Conservation (phyloP, 1,140 invertebrate species). For the Acromyrmex charruanus region DNA sequence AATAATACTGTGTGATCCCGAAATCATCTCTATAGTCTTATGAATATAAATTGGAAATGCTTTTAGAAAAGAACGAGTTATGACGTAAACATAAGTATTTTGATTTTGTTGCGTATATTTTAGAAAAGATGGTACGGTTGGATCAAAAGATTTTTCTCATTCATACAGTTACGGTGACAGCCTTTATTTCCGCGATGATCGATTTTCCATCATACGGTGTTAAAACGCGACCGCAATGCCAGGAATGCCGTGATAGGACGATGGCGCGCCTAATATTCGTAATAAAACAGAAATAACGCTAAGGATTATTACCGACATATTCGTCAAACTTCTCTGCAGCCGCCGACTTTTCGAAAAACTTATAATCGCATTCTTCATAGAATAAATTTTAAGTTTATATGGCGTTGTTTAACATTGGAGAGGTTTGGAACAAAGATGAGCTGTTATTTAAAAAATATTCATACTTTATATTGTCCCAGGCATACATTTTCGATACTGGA, state of each 20-base stretch:
- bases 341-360: neutral
- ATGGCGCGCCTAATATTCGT: slow-evolving; percentile 14
- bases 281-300: slow-evolving; percentile 43
- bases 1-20: slow-evolving; percentile 2
- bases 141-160: slow-evolving; percentile 17
- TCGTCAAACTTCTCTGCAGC: neutral
- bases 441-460: neutral
- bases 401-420: neutral
- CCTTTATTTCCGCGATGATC: slow-evolving; percentile 37
- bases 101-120: slow-evolving; percentile 19
- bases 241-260: neutral
- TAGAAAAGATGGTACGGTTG: slow-evolving; percentile 14
- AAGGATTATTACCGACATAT: slow-evolving; percentile 2
- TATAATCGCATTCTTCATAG: neutral
- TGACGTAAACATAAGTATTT: slow-evolving; percentile 10
- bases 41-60: neutral
- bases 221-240: slow-evolving; percentile 6
- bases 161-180: slow-evolving; percentile 37
- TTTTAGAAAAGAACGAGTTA: slow-evolving; percentile 20
- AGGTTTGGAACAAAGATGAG: neutral
- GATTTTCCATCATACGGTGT: slow-evolving; percentile 29
- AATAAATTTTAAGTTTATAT: slow-evolving; percentile 1
- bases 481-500: neutral
- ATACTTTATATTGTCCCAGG: neutral
- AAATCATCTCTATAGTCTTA: neutral